Evolutionary conservation across 2,888 invertebrate species (phyloP).

Genomic region (Tenthredo notha): DNA sequence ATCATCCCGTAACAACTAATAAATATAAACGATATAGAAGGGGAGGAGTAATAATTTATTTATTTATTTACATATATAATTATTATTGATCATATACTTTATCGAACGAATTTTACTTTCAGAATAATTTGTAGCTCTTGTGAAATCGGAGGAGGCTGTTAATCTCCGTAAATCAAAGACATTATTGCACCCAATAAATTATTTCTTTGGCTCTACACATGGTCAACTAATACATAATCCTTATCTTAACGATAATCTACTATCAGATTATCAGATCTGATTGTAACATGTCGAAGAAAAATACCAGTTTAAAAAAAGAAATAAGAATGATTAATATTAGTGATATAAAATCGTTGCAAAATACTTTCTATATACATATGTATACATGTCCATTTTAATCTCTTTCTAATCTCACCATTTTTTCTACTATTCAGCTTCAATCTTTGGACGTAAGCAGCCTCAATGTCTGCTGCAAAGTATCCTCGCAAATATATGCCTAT

Average conservation of each 20-base stretch:
- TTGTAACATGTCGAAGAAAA: neutral
- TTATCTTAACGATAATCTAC: neutral
- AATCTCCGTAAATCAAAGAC: neutral
- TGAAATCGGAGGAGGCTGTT: constrained; percentile 20
- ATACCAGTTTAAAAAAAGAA: neutral
- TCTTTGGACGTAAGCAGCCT: neutral
- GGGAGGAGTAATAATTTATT: constrained; percentile 46
- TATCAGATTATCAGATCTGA: neutral
- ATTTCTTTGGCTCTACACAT: constrained; percentile 37
- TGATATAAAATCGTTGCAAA: constrained; percentile 40
- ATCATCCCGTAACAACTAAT: constrained; percentile 15
- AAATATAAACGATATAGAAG: constrained; percentile 7
- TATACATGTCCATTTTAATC: constrained; percentile 20
- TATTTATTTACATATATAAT: constrained; percentile 53
- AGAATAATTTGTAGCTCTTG: constrained; percentile 9
- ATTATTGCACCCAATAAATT: constrained; percentile 14
- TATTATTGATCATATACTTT: constrained; percentile 52
- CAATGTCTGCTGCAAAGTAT: neutral
- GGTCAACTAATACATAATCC: neutral
- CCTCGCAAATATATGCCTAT: neutral
- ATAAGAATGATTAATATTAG: constrained; percentile 20
- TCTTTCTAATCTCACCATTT: too few species aligned
- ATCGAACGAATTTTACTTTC: constrained; percentile 19
- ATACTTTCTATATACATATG: constrained; percentile 30
- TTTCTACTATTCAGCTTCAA: neutral